Evolutionary conservation across 2,113 vertebrate species (phyloP), one percentile per base, ranked within the genome.

Genomic region (Pomatorhinus ruficollis): DNA sequence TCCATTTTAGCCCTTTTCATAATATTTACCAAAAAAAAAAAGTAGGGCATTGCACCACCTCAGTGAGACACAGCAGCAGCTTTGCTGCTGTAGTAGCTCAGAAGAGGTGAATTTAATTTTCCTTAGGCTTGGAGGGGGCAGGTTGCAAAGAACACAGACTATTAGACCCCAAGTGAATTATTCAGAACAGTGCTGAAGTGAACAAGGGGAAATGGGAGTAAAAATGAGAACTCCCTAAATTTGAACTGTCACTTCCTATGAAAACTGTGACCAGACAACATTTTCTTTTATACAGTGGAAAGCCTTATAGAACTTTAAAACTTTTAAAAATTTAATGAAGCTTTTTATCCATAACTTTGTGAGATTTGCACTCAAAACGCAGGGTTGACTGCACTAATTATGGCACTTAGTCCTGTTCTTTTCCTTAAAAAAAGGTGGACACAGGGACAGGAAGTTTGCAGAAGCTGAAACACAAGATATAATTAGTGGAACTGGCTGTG

Each of bases 381-480:
- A 33, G 31, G 24, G 4, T 47, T 83, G n/a, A 12, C 78, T 91
- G 85, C n/a, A 40, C 31, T 77, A 75, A 33, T 79, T 61, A 40
- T 5, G 28, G 33, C 16, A 64, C 40, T 76, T 54, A 54, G 25
- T 49, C n/a, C 20, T 70, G 12, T 39, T 64, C 53, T 87, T n/a
- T 50, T 25, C 42, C 35, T 57, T 72, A 66, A 98, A 97, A 98
- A 98, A 37, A 50, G 64, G 56, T 97, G 88, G 97, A 97, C 33
- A 92, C 90, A 12, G 70, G 96, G 92, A 94, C 74, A 50, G 96
- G 97, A 72, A 97, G 77, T 86, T 70, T 96, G 68, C 96, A 97
- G 76, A 98, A 98, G 93, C 95, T 94, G 54, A 98, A 98, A 93
- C 79, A 97, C 61, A 97, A 98, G 90, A 97, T 93, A 53, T 97